Percentiles rank a stretch among this genome's conserved stretches.
Evolutionary conservation across 2,113 vertebrate genomes (phyloP).

Genomic region (Dasypus novemcinctus): DNA sequence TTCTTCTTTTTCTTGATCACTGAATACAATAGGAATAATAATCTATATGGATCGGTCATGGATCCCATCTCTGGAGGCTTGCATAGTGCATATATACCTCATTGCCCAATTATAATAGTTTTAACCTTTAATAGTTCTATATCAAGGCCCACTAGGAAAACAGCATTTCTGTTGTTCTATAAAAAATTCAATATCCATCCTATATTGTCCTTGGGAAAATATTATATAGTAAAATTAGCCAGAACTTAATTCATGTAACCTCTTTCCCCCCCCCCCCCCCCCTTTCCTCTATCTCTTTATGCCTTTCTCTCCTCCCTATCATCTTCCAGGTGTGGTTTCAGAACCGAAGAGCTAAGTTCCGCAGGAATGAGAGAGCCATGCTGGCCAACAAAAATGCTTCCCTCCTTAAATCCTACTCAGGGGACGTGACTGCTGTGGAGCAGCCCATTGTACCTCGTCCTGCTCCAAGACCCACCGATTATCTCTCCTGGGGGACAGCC

Average conservation of each 20-base stretch:
- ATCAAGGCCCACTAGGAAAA: too few relatives aligned
- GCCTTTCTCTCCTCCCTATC: neutral
- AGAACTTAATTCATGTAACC: neutral
- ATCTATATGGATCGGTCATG: neutral
- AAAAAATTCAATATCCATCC: neutral
- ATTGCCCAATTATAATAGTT: neutral
- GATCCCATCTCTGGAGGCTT: neutral
- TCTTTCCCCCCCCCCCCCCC: neutral
- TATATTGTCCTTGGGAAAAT: neutral
- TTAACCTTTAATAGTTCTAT: neutral
- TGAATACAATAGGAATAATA: neutral
- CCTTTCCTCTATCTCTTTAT: neutral
- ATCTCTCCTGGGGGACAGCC: slow-evolving; percentile 96
- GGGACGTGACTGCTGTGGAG: slow-evolving; percentile 95
- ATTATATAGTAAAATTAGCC: neutral
- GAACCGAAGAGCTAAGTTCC: slow-evolving; percentile 98
- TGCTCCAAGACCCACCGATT: slow-evolving; percentile 94
- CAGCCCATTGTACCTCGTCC: slow-evolving; percentile 97
- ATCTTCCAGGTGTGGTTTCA: slow-evolving; percentile 96
- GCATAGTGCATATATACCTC: neutral
- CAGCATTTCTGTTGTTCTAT: neutral
- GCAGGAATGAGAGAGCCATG: slow-evolving; percentile 96
- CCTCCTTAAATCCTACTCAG: slow-evolving; percentile 97
- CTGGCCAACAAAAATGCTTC: slow-evolving; percentile 98
- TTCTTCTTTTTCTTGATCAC: neutral